Base-by-base conservation (phyloP, 2,113 vertebrate genomes). In the Hemichromis elongatus region DNA sequence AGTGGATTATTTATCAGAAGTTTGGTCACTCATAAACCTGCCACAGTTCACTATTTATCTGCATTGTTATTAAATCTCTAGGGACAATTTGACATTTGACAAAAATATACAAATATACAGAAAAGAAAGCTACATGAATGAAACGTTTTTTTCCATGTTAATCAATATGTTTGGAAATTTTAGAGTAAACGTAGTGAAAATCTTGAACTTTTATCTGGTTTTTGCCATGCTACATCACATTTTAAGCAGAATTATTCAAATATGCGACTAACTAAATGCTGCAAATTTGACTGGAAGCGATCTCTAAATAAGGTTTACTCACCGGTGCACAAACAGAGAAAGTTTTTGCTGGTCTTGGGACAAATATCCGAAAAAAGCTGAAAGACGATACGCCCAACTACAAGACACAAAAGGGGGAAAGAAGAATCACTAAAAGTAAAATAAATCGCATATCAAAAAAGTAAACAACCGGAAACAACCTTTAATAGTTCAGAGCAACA, bases 261-360 rank as follows among this genome's bases (percentile, higher is more conserved):
- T 45, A 66, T 14, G n/a, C 5, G 28, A 52, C 24, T 10, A 9
- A 53, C 4, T 6, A 19, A 73, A 80, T 55, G 7, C 57, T 47
- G 7, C 9, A 59, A 47, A 56, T 7, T 9, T 37, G 1, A 33
- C 11, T 28, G 5, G 50, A 55, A 55, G 12, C 9, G 5, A 37
- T 73, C 7, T 12, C 30, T 35, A 28, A 73, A 7, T 77, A 37
- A 79, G 55, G 6, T 61, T 59, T 87, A 96, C 96, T 82, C 93
- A 99, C 99, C 99, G 16, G 98, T 99, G 95, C 98, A 99, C 86
- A 99, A 93, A 94, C 96, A 98, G 91, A 99, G 98, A 92, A 99
- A 99, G 95, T 99, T 99, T 96, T 98, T 99, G 94, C 99, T 98
- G 35, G 99, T 99, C 96, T 98, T 99, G 88, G 99, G 98, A 96